Evolutionary conservation across 2,113 vertebrate genomes (phyloP).

Genomic region (Scytalopus superciliaris): DNA sequence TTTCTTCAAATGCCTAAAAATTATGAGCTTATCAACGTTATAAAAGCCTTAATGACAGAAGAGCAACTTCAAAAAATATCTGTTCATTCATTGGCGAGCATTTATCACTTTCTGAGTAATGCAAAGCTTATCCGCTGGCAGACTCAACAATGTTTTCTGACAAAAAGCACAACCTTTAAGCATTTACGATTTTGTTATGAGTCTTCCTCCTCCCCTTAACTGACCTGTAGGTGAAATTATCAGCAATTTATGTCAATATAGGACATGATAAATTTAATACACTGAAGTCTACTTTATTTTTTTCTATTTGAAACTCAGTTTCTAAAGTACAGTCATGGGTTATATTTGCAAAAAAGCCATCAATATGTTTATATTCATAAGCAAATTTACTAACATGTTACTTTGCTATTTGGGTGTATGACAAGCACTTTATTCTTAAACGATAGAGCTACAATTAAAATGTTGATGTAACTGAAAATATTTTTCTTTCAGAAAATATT

Average conservation of each 20-base stretch:
- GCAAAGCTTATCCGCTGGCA: background rate
- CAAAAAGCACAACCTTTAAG: background rate
- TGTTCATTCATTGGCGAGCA: background rate
- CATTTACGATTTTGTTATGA: background rate
- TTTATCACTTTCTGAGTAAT: conserved; percentile 55
- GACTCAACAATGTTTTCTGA: background rate
- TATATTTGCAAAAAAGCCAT: background rate
- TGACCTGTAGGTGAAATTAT: background rate
- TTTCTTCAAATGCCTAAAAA: conserved; percentile 25
- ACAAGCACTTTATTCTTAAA: background rate
- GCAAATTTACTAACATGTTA: background rate
- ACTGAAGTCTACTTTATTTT: background rate
- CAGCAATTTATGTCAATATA: background rate
- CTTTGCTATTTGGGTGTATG: background rate
- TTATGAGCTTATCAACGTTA: background rate
- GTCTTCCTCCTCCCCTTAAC: background rate
- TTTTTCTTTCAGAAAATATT: background rate
- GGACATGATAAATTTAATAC: background rate
- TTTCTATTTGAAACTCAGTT: background rate
- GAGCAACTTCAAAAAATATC: conserved; percentile 22
- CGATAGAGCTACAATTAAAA: background rate
- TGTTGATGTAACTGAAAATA: background rate
- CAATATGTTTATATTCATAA: background rate
- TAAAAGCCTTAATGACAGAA: conserved; percentile 52
- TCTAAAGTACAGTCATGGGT: background rate